These are phyloP conservation scores for Marronus borbonicus DNA, from an alignment of 2,888 invertebrate genomes.

Conservation along the genomic window DNA sequence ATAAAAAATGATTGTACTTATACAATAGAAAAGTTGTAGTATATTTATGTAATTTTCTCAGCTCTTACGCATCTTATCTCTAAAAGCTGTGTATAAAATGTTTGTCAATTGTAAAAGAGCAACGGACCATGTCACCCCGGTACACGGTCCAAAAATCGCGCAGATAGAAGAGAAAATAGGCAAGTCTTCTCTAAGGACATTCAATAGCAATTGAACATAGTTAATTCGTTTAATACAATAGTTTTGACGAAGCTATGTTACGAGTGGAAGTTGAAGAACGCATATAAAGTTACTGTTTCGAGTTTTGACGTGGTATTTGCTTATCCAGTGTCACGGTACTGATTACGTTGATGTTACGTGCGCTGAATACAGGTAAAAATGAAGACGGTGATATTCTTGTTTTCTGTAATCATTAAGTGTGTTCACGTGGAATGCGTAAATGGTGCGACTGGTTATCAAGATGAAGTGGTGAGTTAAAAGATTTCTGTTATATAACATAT, in stretches of 20 bases:
- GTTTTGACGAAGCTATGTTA: slow-evolving; percentile 5
- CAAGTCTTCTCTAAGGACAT: neutral
- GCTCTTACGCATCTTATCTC: slow-evolving; percentile 15
- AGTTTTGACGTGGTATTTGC: slow-evolving; percentile 5
- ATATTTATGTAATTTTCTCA: slow-evolving; percentile 24
- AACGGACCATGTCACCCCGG: slow-evolving; percentile 22
- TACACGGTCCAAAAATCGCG: slow-evolving; percentile 38
- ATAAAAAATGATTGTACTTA: neutral
- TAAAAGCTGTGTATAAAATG: slow-evolving; percentile 25
- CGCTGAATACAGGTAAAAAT: neutral
- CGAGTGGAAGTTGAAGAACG: slow-evolving; percentile 9
- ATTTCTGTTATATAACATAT: neutral
- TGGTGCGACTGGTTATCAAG: slow-evolving; percentile 20
- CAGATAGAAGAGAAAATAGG: slow-evolving; percentile 44
- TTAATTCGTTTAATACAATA: slow-evolving; percentile 33
- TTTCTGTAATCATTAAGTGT: slow-evolving; percentile 11
- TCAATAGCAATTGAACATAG: slow-evolving; percentile 12
- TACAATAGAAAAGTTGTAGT: slow-evolving; percentile 19
- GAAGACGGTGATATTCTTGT: slow-evolving; percentile 19
- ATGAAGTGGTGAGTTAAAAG: slow-evolving; percentile 37
- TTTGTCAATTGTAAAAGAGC: slow-evolving; percentile 40
- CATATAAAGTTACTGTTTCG: slow-evolving; percentile 25
- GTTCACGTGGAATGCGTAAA: slow-evolving; percentile 19
- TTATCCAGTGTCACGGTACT: neutral
- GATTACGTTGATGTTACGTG: slow-evolving; percentile 19